Base-by-base conservation (phyloP, 1,140 invertebrate species). In the Cotesia glomerata region DNA sequence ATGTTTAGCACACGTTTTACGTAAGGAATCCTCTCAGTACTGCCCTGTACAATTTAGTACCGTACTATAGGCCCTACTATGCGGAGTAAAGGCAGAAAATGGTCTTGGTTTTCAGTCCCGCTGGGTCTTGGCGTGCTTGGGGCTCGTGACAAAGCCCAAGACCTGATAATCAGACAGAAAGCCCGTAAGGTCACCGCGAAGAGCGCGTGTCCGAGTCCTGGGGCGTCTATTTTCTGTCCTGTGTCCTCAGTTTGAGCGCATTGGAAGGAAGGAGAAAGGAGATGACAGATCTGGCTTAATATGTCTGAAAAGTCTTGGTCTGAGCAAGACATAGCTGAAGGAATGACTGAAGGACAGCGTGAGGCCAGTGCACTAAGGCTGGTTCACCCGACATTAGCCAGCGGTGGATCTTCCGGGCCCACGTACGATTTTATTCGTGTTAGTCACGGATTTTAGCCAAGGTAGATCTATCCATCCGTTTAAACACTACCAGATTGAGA, bases 321-420 rank as follows among this genome's bases (percentile, higher is more conserved):
- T 45, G 8, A 45, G 39, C 7, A 45, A 45, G 39, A 45, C 39
- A 11, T 45, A 7, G 7, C 11, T 2, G 39, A 45, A 11, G 13
- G 13, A 8, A 54, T 32, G 13, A 5, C 14, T 18, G 16, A 18
- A 61, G 18, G 58, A 49, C 71, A 72, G 71, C 71, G 64, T 72
- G 71, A 56, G 67, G 71, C 63, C 71, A 32, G 45, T 32, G 62
- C 70, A 13, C 63, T 51, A 49, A 35, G 51, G 66, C 63, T 65
- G 70, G 64, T 69, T 68, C 39, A 39, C 59, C 66, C 39, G 49
- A 73, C 72, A 73, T 73, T 73, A 73, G 65, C 69, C 66, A 73
- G 72, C 66, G 72, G 72, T 69, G 66, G 45, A 73, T 73, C 59
- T 65, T 62, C 56, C 66, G 35, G 66, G 61, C 8, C 26, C 39